A percentile compares a stretch with the other conserved stretches of the same genome.
Evolutionary conservation across 2,797 vertebrate genomes (phyloP).

Genomic region (Schizothorax lantsangensis): DNA sequence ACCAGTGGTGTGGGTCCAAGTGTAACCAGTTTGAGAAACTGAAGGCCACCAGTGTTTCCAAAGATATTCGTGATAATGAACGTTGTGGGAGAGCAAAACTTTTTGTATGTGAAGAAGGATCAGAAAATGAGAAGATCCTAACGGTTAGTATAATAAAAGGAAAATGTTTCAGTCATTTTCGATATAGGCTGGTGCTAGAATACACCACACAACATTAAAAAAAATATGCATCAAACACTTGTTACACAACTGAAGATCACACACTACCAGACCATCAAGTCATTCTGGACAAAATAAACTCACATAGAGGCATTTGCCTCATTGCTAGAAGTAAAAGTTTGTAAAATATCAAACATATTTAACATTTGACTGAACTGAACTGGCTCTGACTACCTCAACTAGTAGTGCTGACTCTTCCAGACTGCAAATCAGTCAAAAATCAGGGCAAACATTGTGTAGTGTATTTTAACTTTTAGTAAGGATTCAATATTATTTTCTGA

Average conservation of each 20-base stretch:
- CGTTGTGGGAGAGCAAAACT: constrained; percentile 81
- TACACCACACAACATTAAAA: not conserved
- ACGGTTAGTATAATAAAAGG: constrained; percentile 58
- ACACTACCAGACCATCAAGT: not conserved
- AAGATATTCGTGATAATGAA: constrained; percentile 88
- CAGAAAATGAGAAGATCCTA: constrained; percentile 67
- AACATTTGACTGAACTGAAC: not conserved
- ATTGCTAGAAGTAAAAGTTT: not conserved
- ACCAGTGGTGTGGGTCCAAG: constrained; percentile 86
- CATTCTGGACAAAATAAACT: not conserved
- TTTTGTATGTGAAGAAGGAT: constrained; percentile 67
- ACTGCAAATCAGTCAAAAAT: not conserved
- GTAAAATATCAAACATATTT: not conserved
- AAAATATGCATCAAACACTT: not conserved
- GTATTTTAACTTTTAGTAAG: not conserved
- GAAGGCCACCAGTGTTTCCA: constrained; percentile 86
- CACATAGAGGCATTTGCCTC: not conserved
- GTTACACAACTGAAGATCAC: not conserved
- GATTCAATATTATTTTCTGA: not conserved
- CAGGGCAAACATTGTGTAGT: not conserved
- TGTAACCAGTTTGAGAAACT: constrained; percentile 86
- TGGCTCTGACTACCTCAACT: not conserved
- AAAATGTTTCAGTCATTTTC: not conserved
- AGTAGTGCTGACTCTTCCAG: not conserved
- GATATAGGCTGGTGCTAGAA: not conserved